Conservation (phyloP, 1,140 invertebrate species). For the Drosophila miranda region DNA sequence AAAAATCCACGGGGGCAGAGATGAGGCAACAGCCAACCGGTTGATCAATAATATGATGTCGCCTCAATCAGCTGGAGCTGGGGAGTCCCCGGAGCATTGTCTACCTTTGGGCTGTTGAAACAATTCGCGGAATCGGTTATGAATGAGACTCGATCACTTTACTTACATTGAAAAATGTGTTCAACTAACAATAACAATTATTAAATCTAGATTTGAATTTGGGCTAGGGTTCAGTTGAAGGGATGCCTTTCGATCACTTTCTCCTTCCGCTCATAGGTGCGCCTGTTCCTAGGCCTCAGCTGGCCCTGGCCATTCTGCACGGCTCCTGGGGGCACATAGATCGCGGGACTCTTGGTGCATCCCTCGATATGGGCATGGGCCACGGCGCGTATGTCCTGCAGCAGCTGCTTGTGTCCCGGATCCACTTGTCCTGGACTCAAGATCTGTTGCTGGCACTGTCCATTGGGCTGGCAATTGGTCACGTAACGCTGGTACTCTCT, state of each 20-base stretch:
- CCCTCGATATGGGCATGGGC: constrained; percentile 34
- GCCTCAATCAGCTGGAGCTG: constrained; percentile 13
- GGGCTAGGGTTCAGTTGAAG: constrained; percentile 39
- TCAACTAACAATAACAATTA: constrained; percentile 31
- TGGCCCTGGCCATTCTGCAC: constrained; percentile 42
- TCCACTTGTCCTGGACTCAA: constrained; percentile 61
- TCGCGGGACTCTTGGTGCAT: constrained; percentile 29
- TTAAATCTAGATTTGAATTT: constrained; percentile 37
- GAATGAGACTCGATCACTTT: too few species aligned
- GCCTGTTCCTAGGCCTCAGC: constrained; percentile 55
- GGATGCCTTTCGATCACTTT: constrained; percentile 52
- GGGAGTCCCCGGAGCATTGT: not conserved
- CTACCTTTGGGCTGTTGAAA: constrained; percentile 31
- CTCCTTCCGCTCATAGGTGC: constrained; percentile 38
- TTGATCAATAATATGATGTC: constrained; percentile 11
- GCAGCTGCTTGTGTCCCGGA: constrained; percentile 36
- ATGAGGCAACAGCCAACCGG: constrained; percentile 24
- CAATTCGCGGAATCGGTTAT: constrained; percentile 7
- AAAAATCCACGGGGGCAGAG: constrained; percentile 6
- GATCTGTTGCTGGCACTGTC: constrained; percentile 51
- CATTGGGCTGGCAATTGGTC: constrained; percentile 53
- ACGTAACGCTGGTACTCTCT: constrained; percentile 60
- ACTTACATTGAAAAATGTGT: constrained; percentile 9
- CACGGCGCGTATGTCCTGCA: constrained; percentile 46
- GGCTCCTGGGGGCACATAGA: constrained; percentile 45